These are phyloP conservation scores for Megalonaias nervosa DNA, from an alignment of 1,140 invertebrate genomes.

Conservation along the genomic window DNA sequence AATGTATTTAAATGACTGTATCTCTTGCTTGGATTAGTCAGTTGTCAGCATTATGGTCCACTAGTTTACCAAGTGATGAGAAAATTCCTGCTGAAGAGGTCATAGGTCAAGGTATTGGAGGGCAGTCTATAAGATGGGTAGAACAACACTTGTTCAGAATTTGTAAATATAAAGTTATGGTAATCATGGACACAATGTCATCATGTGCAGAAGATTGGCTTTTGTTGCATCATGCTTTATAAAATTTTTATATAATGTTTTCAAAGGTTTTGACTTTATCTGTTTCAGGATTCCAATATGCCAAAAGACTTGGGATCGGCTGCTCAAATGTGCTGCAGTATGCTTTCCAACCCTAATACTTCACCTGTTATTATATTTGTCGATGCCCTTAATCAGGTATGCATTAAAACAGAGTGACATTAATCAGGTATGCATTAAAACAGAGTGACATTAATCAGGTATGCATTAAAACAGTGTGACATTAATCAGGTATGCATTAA, in stretches of 20 bases:
- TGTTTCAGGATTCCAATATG: conserved; percentile 62
- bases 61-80: too few species aligned
- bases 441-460: too few species aligned
- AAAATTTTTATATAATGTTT: not conserved
- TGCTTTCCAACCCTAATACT: conserved; percentile 67
- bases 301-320: conserved; percentile 64
- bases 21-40: too few species aligned
- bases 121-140: not conserved
- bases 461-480: too few species aligned
- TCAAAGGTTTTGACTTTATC: conserved; percentile 3
- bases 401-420: not conserved
- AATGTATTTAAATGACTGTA: too few species aligned
- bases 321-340: conserved; percentile 66
- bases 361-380: conserved; percentile 64
- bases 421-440: too few species aligned
- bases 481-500: too few species aligned
- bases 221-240: too few species aligned
- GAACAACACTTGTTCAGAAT: not conserved
- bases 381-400: conserved; percentile 68
- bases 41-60: too few species aligned
- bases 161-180: not conserved
- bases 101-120: not conserved
- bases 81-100: not conserved
- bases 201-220: too few species aligned
- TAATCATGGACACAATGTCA: too few species aligned